Evolutionary conservation across 2,888 invertebrate genomes (phyloP), one percentile per base, ranked within the genome.

Genomic region (Axea sp.): DNA sequence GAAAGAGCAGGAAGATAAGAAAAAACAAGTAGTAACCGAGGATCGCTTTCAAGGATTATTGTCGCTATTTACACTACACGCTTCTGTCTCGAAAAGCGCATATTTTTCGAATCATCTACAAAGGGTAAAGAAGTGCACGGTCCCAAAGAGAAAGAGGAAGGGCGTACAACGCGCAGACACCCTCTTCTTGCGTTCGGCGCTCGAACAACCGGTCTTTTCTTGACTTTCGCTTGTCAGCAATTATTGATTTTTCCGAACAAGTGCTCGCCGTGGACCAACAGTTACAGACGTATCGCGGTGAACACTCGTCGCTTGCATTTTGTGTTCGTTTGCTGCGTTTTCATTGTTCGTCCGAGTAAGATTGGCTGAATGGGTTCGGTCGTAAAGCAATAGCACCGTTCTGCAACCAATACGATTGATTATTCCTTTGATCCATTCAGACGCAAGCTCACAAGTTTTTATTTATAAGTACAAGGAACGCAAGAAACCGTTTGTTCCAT

Each of bases 31-130:
- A n/a, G n/a, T 28, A 45, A 51, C 35, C 35, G 30, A 28, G 51
- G 39, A 24, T 49, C 47, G 41, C 49, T 47, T 45, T 55, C 28
- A 47, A 22, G 57, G 60, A 37, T 57, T 73, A 64, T 81, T 77
- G 62, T 77, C 79, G 83, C 82, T 81, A 79, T 81, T 83, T 81
- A 78, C 75, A 81, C 82, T 82, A 81, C 83, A 83, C 82, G 83
- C 81, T 26, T 35, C 17, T 7, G 33, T 77, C 76, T 79, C 14
- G n/a, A n/a, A n/a, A n/a, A 77, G 82, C 79, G 59, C 57, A 76
- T 80, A 78, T 76, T 80, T 77, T 79, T 80, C 75, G 45, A 79
- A 69, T 45, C 64, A 73, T 78, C 59, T 78, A 77, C 75, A 75
- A 47, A 51, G 67, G 11, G 5, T 14, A 24, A 26, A 9, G 6